These are phyloP conservation scores for Eilema depressum DNA, from an alignment of 2,888 invertebrate species.

Conservation along the genomic window DNA sequence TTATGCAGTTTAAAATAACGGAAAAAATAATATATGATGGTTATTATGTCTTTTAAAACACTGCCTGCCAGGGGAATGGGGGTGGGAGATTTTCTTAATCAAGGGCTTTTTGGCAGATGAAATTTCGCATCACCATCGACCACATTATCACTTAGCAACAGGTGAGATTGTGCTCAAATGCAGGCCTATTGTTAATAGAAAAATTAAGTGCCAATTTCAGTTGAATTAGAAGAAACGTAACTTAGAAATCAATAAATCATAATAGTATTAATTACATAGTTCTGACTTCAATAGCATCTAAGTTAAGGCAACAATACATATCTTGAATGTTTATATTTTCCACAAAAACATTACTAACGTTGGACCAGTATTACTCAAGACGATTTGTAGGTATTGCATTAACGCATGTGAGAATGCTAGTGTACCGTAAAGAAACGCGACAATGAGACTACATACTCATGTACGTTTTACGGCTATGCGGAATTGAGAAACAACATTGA, in stretches of 20 bases:
- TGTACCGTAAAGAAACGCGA: slow-evolving; percentile 54
- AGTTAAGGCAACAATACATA: slow-evolving; percentile 17
- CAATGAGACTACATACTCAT: slow-evolving; percentile 49
- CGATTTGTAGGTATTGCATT: slow-evolving; percentile 50
- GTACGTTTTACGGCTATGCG: slow-evolving; percentile 24
- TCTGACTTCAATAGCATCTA: background rate
- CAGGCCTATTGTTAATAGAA: too few species aligned
- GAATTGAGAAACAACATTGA: slow-evolving; percentile 40
- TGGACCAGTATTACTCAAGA: slow-evolving; percentile 46
- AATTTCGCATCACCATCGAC: too few species aligned
- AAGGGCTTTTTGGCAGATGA: too few species aligned
- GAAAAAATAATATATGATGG: too few species aligned
- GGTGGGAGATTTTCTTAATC: too few species aligned
- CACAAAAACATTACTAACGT: slow-evolving; percentile 41
- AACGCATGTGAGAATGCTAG: slow-evolving; percentile 49
- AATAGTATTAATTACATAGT: background rate
- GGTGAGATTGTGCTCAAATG: too few species aligned
- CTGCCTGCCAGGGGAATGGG: too few species aligned
- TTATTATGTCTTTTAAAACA: too few species aligned
- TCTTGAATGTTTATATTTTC: slow-evolving; percentile 24
- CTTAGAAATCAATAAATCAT: background rate
- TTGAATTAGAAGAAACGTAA: background rate
- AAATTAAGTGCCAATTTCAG: too few species aligned
- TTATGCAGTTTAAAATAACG: too few species aligned
- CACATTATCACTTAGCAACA: too few species aligned